A percentile compares a stretch with the other conserved stretches of the same genome.
Conservation (phyloP, 2,797 vertebrate species). For the Pseudocheirus occidentalis region DNA sequence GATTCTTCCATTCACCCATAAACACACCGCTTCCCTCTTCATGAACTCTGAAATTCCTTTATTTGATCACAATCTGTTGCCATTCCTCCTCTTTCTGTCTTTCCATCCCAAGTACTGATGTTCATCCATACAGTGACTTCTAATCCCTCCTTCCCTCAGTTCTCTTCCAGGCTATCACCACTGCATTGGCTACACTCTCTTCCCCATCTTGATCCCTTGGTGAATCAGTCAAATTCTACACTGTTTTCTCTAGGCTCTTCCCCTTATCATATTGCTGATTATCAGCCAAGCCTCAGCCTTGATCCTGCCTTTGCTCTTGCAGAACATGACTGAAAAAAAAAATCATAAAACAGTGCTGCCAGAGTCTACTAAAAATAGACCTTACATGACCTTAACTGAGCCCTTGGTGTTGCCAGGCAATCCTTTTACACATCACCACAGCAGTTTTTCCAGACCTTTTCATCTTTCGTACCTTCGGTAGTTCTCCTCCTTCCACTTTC, state of each 20-base stretch:
- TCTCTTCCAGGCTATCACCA: background rate
- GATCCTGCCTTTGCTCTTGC: background rate
- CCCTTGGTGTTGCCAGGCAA: background rate
- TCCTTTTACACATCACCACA: background rate
- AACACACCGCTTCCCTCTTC: background rate
- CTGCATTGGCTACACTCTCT: background rate
- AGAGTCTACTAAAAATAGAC: background rate
- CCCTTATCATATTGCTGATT: background rate
- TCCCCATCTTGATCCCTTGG: background rate
- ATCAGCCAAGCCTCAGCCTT: background rate
- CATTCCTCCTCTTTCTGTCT: background rate
- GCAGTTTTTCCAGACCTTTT: background rate
- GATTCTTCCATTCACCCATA: background rate
- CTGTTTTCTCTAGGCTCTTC: background rate
- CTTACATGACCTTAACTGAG: background rate
- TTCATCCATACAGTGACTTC: background rate
- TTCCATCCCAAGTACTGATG: background rate
- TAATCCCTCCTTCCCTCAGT: background rate
- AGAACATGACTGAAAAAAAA: background rate
- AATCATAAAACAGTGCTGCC: background rate
- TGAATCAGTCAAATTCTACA: background rate
- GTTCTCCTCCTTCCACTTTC: background rate
- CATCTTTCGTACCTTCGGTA: background rate
- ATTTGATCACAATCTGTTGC: background rate
- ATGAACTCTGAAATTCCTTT: background rate